Evolutionary conservation across 2,888 invertebrate genomes (phyloP), one percentile per base, ranked within the genome.

Genomic region (Plusia festucae): DNA sequence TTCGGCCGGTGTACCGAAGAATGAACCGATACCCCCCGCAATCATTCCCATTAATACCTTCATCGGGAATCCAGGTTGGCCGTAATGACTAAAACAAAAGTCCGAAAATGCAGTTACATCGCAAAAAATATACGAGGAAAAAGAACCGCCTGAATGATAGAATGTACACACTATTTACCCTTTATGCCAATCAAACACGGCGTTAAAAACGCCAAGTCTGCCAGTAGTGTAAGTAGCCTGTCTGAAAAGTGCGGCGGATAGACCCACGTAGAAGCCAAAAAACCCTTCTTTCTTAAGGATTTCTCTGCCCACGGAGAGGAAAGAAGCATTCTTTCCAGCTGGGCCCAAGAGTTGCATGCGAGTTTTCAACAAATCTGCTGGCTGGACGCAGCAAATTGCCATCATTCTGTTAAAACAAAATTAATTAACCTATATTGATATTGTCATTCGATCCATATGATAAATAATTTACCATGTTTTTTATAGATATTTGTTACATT

Each of bases 191-290:
- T 79, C 99, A 85, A 98, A 97, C 2, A 99, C 90, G 90, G 97
- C 97, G 18, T 98, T 98, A 90, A 99, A 99, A 76, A 98, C 97
- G 55, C 99, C 99, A 65, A 99, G 96, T 70, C 99, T 96, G 0
- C 98, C 98, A 0, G 99, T 99, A 0, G 99, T 99, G 89, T 99
- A 99, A 0, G 99, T 99, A 0, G 99, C 99, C 89, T 99, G 99
- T 63, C 99, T 95, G 76, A 99, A 94, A 53, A 99, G 94, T 0
- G 98, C 99, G 2, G 99, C 99, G 0, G 98, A 98, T 3, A 99
- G 93, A 0, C 99, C 99, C 32, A 96, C 96, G 90, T 99, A 99
- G 75, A 99, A 94, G 0, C 97, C 98, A 3, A 96, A 79, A 0
- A 98, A 61, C 0, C 99, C 99, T 90, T 99, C 99, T 65, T 97